A percentile compares a stretch with the other conserved stretches of the same genome.
Conservation (phyloP, 2,888 invertebrate species). For the Nasonovia ribisnigri region DNA sequence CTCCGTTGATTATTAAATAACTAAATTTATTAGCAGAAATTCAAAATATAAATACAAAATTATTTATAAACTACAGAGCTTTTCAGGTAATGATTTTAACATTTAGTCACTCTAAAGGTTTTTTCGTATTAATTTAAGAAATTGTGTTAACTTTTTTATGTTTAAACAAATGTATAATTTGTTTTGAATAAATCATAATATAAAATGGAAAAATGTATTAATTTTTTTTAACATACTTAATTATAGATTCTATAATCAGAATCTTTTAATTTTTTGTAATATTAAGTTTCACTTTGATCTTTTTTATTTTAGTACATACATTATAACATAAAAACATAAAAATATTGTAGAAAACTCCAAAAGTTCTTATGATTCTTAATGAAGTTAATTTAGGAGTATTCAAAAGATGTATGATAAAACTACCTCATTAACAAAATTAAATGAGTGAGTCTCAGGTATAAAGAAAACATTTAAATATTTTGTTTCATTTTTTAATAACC, state of each 20-base stretch:
- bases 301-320: not conserved
- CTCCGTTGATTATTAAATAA: conserved; percentile 16
- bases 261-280: not conserved
- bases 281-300: not conserved
- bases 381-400: not conserved
- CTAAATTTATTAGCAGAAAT: conserved; percentile 15
- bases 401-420: not conserved
- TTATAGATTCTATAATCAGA: not conserved
- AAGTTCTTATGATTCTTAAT: not conserved
- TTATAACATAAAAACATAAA: not conserved
- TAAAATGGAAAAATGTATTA: conserved; percentile 45
- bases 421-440: not conserved
- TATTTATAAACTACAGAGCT: conserved; percentile 29
- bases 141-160: conserved; percentile 55
- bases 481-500: not conserved
- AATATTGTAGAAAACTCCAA: not conserved
- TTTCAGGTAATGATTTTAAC: conserved; percentile 47
- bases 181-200: conserved; percentile 56
- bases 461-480: not conserved
- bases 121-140: conserved; percentile 54
- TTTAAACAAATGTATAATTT: conserved; percentile 53
- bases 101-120: conserved; percentile 38
- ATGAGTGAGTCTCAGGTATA: not conserved
- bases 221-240: not conserved
- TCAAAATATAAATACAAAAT: not conserved